Evolutionary conservation across 2,888 invertebrate genomes (phyloP).

Genomic region (Ernsta delagoae): DNA sequence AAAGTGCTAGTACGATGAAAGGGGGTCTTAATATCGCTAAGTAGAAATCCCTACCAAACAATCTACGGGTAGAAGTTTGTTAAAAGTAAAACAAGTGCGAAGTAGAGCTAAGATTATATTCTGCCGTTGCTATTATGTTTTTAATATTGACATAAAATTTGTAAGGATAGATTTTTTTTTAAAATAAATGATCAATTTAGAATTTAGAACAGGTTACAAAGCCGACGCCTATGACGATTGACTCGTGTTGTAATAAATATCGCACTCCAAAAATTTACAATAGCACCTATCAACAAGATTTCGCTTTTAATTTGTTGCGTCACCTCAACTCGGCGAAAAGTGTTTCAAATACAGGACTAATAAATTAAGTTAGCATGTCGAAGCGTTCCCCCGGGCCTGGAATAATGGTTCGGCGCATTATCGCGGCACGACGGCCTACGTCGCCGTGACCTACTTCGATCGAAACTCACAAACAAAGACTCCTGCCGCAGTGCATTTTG

Average conservation of each 20-base stretch:
- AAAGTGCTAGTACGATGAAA: too few relatives aligned
- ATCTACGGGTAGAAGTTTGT: neutral
- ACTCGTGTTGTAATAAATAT: neutral
- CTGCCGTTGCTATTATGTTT: too few relatives aligned
- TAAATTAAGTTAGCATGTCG: constrained; percentile 43
- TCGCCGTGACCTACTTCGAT: constrained; percentile 54
- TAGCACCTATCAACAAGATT: constrained; percentile 13
- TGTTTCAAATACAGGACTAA: constrained; percentile 39
- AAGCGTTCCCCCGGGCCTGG: constrained; percentile 45
- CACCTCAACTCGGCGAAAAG: constrained; percentile 32
- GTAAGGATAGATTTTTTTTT: too few relatives aligned
- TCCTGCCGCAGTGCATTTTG: constrained; percentile 32
- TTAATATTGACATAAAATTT: too few relatives aligned
- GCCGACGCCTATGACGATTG: too few relatives aligned
- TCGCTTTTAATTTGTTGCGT: constrained; percentile 32
- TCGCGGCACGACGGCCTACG: constrained; percentile 41
- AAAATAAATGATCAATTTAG: too few relatives aligned
- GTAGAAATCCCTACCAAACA: too few relatives aligned
- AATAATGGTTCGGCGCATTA: constrained; percentile 52
- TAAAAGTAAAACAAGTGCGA: neutral
- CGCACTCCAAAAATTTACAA: neutral
- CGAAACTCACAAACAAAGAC: constrained; percentile 40
- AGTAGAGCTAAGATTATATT: neutral
- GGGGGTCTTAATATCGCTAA: too few relatives aligned
- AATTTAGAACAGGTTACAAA: neutral